Conservation (phyloP, 2,797 vertebrate genomes). For the Sebastes aleutianus region DNA sequence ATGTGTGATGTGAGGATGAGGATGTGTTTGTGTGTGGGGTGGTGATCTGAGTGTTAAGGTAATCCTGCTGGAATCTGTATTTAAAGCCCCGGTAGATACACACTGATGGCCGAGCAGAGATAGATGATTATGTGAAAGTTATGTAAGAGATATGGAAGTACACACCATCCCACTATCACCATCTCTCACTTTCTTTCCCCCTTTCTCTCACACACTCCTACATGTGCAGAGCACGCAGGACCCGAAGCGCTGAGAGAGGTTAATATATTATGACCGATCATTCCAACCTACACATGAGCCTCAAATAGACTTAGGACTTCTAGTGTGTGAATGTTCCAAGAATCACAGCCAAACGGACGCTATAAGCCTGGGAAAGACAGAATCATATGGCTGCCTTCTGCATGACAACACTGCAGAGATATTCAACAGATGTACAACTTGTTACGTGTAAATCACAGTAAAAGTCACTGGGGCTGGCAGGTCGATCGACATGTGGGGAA, state of each 20-base stretch:
- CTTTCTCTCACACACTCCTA: conserved; percentile 45
- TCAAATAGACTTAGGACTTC: conserved; percentile 54
- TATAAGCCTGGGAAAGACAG: neutral
- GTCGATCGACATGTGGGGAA: neutral
- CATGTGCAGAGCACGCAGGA: conserved; percentile 38
- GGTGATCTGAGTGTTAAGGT: conserved; percentile 32
- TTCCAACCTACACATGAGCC: conserved; percentile 51
- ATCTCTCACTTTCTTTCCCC: conserved; percentile 6
- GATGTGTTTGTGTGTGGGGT: neutral
- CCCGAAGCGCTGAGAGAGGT: conserved; percentile 57
- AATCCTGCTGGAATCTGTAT: conserved; percentile 57
- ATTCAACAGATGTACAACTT: neutral
- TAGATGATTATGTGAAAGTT: conserved; percentile 46
- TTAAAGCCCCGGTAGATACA: conserved; percentile 36
- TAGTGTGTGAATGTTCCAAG: neutral
- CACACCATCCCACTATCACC: conserved; percentile 34
- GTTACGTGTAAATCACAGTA: neutral
- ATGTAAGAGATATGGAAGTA: conserved; percentile 53
- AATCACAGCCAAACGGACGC: neutral
- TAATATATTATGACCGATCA: conserved; percentile 57
- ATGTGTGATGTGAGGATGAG: conserved; percentile 14
- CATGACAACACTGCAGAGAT: neutral
- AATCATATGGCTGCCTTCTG: neutral
- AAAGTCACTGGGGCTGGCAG: neutral
- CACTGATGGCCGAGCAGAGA: conserved; percentile 7